Base-by-base conservation (phyloP, 2,888 invertebrate species). In the Dorcus parallelipipedus region DNA sequence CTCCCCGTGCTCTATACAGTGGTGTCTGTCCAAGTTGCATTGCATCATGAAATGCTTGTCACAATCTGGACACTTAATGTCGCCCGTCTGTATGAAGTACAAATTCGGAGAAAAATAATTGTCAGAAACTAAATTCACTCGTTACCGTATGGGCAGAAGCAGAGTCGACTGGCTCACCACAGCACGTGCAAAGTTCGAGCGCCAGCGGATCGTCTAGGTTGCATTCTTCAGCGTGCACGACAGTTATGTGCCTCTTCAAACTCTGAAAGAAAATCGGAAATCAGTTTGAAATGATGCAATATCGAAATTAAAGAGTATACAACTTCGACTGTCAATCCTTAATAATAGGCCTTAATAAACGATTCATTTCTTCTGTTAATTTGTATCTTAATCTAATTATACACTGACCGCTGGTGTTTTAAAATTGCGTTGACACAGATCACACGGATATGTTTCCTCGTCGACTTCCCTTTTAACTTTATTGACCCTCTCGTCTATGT, bases 31-130 rank as follows among this genome's bases (percentile, higher is more conserved):
- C 60, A 86, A 82, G 65, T 85, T 88, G 26, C 83, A 80, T 71
- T 85, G 82, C 39, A 87, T 84, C 69, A 86, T 85, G 71, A 92
- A 93, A 3, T 87, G 84, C 71, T 91, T 89, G 9, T 84, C 82
- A 69, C 93, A 94, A 64, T 85, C 73, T 0, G 73, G 69, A 69
- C 86, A 86, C 62, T 81, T 78, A 67, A 78, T 80, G 50, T 82
- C 78, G 5, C 85, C 85, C n/a, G 73, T 73, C 82, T 82, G 14
- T 14, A 61, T 26, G 72, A 71, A 56, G 54, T 7, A 5, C 42
- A 10, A 42, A 55, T 69, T 39, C 43, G 10, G 26, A 47, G 41
- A 49, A 64, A 41, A 54, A 47, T n/a, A 42, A 54, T 38, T 23
- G 26, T 20, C 14, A 10, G 38, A 60, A 48, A 49, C 38, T 17